Base-by-base conservation (phyloP, 2,797 vertebrate genomes). In the Poliocrania exsul region DNA sequence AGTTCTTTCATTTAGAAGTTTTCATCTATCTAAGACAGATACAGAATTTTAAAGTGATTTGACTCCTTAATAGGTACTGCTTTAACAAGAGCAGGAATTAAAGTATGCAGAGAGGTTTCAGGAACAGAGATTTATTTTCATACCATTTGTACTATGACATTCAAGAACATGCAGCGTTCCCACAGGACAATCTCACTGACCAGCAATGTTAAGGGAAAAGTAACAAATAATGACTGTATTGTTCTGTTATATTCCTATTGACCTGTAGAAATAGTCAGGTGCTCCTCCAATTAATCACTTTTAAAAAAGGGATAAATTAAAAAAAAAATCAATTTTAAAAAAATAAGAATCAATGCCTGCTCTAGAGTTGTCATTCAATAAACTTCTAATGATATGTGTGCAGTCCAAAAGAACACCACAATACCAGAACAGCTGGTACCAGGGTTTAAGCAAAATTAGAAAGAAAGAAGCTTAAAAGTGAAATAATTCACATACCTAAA, bases 401-500 rank as follows among this genome's bases (percentile, higher is more conserved):
- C n/a, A 71, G 9, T 61, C 57, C 38, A 73, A 85, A 82, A 86
- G 67, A 91, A 35, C 42, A 93, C 66, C 37, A 79, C 33, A 54
- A 44, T n/a, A 70, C n/a, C 65, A 84, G 64, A 56, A 62, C n/a
- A 91, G 62, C 35, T 67, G 67, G 26, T 67, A 83, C 23, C 49
- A 31, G 19, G 44, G 31, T 50, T 94, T 61, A 89, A 78, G 58
- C 33, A 92, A 90, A 96, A 91, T 86, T 81, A 79, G 49, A 65
- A 81, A 83, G 86, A 81, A 88, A 81, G 15, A 16, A 88, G 47
- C 47, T 71, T 60, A 80, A 26, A 75, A 88, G 67, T 65, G 16
- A 69, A 90, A 84, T 58, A 67, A 73, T 79, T 82, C 57, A 92
- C 97, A 50, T 98, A 99, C 99, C 99, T 99, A 98, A 99, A 99